phyloP scores from a whole-genome alignment of 2,113 vertebrate species.

The Diadophis punctatus region DNA sequence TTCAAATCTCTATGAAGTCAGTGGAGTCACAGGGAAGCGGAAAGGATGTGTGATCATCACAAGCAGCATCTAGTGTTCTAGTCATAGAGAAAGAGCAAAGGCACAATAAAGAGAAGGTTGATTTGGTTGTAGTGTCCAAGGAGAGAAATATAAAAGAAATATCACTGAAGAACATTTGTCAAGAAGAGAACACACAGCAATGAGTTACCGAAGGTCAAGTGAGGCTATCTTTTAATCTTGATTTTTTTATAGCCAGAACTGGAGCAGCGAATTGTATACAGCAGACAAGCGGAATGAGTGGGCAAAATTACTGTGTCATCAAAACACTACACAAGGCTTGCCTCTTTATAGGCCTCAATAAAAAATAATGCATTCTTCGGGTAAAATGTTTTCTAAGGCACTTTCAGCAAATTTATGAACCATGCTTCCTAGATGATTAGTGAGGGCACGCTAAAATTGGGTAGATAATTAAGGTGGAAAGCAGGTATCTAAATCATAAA shows the following conservation, averaged over 20 bases:
- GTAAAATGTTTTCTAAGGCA: constrained; percentile 28
- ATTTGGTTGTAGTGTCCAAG: neutral
- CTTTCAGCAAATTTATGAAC: neutral
- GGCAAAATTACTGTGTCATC: constrained; percentile 20
- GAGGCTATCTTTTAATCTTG: neutral
- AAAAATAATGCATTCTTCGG: constrained; percentile 10
- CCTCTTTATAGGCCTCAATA: constrained; percentile 22
- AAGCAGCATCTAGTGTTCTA: neutral
- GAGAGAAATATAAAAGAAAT: neutral
- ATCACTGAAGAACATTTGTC: neutral
- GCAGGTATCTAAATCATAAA: neutral
- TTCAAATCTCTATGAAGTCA: neutral
- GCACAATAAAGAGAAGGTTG: neutral
- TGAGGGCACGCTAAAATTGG: constrained; percentile 4
- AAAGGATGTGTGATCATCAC: neutral
- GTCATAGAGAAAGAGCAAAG: neutral
- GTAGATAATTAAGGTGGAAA: constrained; percentile 28
- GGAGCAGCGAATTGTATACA: neutral
- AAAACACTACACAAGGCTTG: constrained; percentile 2
- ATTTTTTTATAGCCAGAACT: neutral
- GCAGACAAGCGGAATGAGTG: neutral
- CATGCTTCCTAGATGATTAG: constrained; percentile 8
- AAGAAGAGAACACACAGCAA: neutral
- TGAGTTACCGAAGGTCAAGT: constrained; percentile 13
- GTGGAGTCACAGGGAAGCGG: neutral